Base-by-base conservation (phyloP, 2,113 vertebrate species). In the Leucopsar rothschildi region DNA sequence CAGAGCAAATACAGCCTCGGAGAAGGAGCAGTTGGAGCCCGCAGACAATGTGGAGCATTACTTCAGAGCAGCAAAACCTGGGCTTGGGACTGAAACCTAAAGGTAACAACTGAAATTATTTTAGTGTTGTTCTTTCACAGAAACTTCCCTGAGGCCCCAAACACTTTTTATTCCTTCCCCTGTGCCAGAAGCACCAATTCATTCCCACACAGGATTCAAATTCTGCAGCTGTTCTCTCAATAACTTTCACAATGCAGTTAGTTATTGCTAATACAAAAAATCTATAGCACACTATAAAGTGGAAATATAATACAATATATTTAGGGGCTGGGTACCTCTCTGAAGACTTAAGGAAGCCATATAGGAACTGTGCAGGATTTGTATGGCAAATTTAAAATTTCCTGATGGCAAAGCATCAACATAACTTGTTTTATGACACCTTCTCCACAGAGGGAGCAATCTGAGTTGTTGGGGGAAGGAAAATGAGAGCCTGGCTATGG, bases 211-310 rank as follows among this genome's bases (percentile, higher is more conserved):
- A 93, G 68, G 60, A 86, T 93, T 90, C 94, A 88, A 88, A 92
- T 94, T 70, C 92, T 83, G 83, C 95, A 95, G 86, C 92, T 96
- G 86, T 78, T 96, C 88, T 77, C 83, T 92, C 96, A 86, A 9
- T 93, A 96, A 82, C 82, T 93, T 96, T 53, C 76, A 73, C 90
- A 93, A 63, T 86, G 56, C 64, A 53, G 88, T 95, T 92, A 95
- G 94, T 90, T 93, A 96, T 83, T 92, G 92, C 82, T 92, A 92
- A 93, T 71, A 78, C 88, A 92, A 82, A 92, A 96, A 92, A 93
- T 66, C 88, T 78, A 88, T 66, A 84, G 76, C 86, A 24, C 20
- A 0, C 69, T 56, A 65, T 93, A 86, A 95, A 96, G 56, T 66
- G 73, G 80, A 84, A 96, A 70, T 90, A 92, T 47, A 79, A 68